Base-by-base conservation (phyloP, 1,140 invertebrate genomes). In the Anastatus disparis region DNA sequence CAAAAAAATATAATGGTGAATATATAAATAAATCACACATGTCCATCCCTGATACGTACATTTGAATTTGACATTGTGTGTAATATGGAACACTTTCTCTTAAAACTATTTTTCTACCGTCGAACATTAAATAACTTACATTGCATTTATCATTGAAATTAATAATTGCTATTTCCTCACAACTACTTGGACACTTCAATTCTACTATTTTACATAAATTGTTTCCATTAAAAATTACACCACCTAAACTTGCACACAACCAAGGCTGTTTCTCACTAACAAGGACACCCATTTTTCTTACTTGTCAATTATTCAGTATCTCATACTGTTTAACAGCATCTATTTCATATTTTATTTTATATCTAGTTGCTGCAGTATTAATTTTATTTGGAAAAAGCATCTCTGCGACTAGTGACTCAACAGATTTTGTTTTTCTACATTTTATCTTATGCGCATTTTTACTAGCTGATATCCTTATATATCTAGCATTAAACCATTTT, bases 121-220 rank as follows among this genome's bases (percentile, higher is more conserved):
- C n/a, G n/a, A 9, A 53, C 4, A 9, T 26, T n/a, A n/a, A n/a
- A n/a, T n/a, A n/a, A n/a, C n/a, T n/a, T n/a, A n/a, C n/a, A n/a
- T n/a, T n/a, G n/a, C 3, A 24, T 17, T 24, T 27, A 6, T 53
- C 15, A 53, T 53, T 27, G 4, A 24, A 24, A 10, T 53, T 27
- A 20, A 53, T 56, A 35, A 77, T 61, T 20, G 63, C 42, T 73
- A 74, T 55, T 35, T 76, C 70, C 46, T 73, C 50, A 62, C 74
- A 77, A 35, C 22, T 65, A 22, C 53, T 75, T n/a, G 75, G 74
- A 70, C 76, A 77, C 73, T 78, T 78, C 29, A 79, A 52, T 74
- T 79, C 76, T 35, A 79, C n/a, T n/a, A n/a, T n/a, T n/a, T n/a
- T n/a, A n/a, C n/a, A n/a, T n/a, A n/a, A n/a, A n/a, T n/a, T n/a